phyloP scores from a whole-genome alignment of 2,113 vertebrate species.

The Ptilonorhynchus violaceus region DNA sequence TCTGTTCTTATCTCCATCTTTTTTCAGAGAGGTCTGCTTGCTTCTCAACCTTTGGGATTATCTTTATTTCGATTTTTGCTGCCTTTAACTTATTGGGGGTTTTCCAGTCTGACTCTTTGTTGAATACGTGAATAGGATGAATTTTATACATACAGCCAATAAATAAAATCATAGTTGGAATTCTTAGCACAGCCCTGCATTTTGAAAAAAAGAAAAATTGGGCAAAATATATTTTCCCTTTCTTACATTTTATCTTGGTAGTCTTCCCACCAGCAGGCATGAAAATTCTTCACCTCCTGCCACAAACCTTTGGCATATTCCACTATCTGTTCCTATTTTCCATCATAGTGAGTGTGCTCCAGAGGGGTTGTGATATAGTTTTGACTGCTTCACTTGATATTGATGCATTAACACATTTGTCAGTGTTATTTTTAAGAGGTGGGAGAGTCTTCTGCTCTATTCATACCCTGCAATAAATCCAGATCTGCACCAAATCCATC shows the following conservation, averaged over 20 bases:
- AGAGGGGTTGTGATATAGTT: not conserved
- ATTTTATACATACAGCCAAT: not conserved
- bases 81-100: not conserved
- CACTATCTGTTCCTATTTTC: not conserved
- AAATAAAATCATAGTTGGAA: not conserved
- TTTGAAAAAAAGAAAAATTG: not conserved
- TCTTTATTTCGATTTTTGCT: not conserved
- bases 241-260: not conserved
- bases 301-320: not conserved
- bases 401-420: not conserved
- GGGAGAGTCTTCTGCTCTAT: not conserved
- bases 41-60: not conserved
- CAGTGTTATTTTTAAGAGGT: not conserved
- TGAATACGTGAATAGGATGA: not conserved
- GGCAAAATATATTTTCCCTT: not conserved
- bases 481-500: not conserved
- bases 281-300: not conserved
- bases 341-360: not conserved
- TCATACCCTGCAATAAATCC: not conserved
- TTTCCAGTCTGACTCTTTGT: not conserved
- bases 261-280: not conserved
- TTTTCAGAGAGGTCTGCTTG: not conserved
- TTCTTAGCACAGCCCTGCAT: not conserved
- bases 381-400: not conserved
- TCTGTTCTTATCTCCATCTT: not conserved